A percentile compares a stretch with the other conserved stretches of the same genome.
Evolutionary conservation across 2,888 invertebrate genomes (phyloP).

Genomic region (Drosophila paucipuncta): DNA sequence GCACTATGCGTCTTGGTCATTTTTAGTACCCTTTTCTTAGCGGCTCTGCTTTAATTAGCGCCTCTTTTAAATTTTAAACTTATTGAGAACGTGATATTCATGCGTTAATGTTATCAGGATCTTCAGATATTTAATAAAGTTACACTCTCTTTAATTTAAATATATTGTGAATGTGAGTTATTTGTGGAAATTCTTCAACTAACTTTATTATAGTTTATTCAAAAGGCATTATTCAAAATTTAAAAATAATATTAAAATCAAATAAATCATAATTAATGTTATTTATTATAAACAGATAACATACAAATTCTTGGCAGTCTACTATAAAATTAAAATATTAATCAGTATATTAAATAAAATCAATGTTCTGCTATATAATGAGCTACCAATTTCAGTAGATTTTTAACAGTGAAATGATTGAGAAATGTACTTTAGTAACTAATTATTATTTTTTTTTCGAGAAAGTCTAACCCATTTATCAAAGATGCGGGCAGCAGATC

Average conservation of each 20-base stretch:
- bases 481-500: conserved; percentile 23
- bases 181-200: background rate
- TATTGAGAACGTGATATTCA: background rate
- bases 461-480: conserved; percentile 35
- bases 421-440: conserved; percentile 2
- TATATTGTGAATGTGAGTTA: background rate
- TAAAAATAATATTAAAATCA: background rate
- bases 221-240: background rate
- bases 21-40: conserved; percentile 21
- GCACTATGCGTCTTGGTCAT: background rate
- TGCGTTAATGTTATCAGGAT: background rate
- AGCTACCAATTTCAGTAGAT: background rate
- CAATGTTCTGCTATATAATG: background rate
- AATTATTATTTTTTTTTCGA: background rate
- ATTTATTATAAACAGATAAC: background rate
- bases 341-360: background rate
- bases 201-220: background rate
- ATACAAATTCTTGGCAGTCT: background rate
- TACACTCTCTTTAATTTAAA: background rate
- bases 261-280: background rate
- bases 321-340: background rate
- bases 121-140: background rate
- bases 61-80: background rate
- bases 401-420: conserved; percentile 13
- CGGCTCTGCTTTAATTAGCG: conserved; percentile 2